phyloP scores from a whole-genome alignment of 2,888 invertebrate genomes.

The Dolomedes plantarius region DNA sequence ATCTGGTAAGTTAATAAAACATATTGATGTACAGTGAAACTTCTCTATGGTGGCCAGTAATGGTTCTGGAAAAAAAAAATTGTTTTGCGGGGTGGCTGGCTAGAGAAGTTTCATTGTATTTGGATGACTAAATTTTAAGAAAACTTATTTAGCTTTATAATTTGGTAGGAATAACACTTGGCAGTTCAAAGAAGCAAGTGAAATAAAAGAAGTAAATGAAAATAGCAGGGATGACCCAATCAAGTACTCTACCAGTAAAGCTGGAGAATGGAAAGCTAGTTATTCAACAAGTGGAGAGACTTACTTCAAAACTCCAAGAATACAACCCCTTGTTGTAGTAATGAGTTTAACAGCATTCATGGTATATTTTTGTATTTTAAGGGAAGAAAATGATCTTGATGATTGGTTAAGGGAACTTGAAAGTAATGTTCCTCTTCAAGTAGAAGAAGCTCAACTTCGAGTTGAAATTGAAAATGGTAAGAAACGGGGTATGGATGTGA shows the following conservation, averaged over 20 bases:
- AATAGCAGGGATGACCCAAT: conserved; percentile 37
- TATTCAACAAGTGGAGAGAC: conserved; percentile 42
- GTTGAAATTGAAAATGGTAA: conserved; percentile 18
- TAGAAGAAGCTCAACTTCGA: conserved; percentile 49
- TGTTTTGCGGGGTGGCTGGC: no score
- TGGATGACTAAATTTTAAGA: no score
- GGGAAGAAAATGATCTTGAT: conserved; percentile 66
- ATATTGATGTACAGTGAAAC: no score
- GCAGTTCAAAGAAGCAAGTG: not conserved
- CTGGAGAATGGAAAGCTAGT: conserved; percentile 45
- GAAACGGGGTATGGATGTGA: conserved; percentile 4
- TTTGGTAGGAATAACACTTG: not conserved
- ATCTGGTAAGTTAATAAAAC: no score
- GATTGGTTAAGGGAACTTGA: conserved; percentile 51
- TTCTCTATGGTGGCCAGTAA: no score
- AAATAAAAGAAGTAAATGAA: not conserved
- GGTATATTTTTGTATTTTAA: conserved; percentile 58
- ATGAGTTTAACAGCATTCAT: conserved; percentile 37
- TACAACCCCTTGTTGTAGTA: conserved; percentile 12
- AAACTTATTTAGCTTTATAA: no score
- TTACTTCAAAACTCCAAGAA: conserved; percentile 25
- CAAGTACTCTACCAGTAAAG: conserved; percentile 53
- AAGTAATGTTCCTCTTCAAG: conserved; percentile 15
- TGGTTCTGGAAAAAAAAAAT: no score
- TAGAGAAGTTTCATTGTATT: no score